Evolutionary conservation across 2,797 vertebrate genomes (phyloP), one percentile per base, ranked within the genome.

Genomic region (Spondyliosoma cantharus): DNA sequence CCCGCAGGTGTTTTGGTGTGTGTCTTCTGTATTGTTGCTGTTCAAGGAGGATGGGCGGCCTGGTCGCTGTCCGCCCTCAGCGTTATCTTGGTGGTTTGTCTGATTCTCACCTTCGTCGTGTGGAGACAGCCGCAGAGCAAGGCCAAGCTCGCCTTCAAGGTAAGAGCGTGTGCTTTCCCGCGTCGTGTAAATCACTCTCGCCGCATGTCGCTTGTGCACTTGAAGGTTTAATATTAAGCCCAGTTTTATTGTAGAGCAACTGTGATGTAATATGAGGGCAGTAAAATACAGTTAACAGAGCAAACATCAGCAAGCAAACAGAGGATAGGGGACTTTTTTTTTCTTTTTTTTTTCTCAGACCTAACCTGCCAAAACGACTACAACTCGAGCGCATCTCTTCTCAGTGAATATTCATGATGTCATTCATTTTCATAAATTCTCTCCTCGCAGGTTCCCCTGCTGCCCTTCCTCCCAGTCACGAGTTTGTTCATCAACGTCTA

Each of bases 401-500:
- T 29, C 4, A 8, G 32, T 37, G 9, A 37, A 37, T 37, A 37
- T 2, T n/a, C 71, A 12, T 16, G 20, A 48, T 66, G 15, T 42
- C 0, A 19, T 32, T 8, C 6, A 4, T 29, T 1, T 20, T 54
- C 52, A 45, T 66, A 57, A 32, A 2, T 17, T 66, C 17, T 84
- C 0, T 50, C 56, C 65, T 53, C 32, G 27, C 90, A 99, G 98
- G 98, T 99, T 68, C 98, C 98, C 12, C 89, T 98, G 88, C 84
- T 99, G 84, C 98, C 98, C 0, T 81, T 97, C 14, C 79, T 99
- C 27, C 98, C 98, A 0, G 54, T 98, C 42, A 58, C 95, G 22
- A 99, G 98, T 87, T 97, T 99, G 95, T 96, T 99, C 43, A 96
- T 99, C 71, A 99, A 99, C 1, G 87, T 99, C 74, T 99, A 98